Evolutionary conservation across 2,888 invertebrate species (phyloP).

Genomic region (Neoascia interrupta): DNA sequence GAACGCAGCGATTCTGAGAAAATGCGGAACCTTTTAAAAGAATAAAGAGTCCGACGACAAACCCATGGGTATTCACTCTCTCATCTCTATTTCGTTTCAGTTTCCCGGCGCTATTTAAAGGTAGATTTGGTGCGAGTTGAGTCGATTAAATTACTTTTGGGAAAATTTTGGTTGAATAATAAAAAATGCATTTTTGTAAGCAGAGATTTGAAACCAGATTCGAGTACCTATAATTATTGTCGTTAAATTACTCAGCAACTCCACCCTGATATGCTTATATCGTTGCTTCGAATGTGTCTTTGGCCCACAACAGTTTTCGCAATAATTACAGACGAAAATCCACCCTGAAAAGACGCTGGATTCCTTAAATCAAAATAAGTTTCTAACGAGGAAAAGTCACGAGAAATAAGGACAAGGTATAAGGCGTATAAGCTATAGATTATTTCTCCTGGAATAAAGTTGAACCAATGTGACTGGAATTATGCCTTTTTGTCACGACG

Average conservation of each 20-base stretch:
- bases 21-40: slow-evolving; percentile 53
- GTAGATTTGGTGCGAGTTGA: not conserved
- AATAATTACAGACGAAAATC: slow-evolving; percentile 52
- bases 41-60: slow-evolving; percentile 42
- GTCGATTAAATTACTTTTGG: not conserved
- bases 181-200: too few relatives aligned
- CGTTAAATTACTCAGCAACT: too few relatives aligned
- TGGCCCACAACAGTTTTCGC: not conserved
- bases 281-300: not conserved
- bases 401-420: slow-evolving; percentile 32
- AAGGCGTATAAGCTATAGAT: too few relatives aligned
- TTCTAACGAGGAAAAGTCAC: slow-evolving; percentile 64
- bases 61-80: slow-evolving; percentile 9
- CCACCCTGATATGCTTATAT: not conserved
- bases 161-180: not conserved
- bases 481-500: slow-evolving; percentile 52
- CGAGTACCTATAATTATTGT: too few relatives aligned
- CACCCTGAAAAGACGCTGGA: slow-evolving; percentile 49
- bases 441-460: too few relatives aligned
- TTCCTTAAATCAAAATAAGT: slow-evolving; percentile 59
- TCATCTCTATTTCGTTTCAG: slow-evolving; percentile 19
- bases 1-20: slow-evolving; percentile 60
- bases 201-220: too few relatives aligned
- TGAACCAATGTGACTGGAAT: slow-evolving; percentile 24
- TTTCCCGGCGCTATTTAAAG: not conserved